Base-by-base conservation (phyloP, 1,140 invertebrate genomes). In the Sycobia sp. region DNA sequence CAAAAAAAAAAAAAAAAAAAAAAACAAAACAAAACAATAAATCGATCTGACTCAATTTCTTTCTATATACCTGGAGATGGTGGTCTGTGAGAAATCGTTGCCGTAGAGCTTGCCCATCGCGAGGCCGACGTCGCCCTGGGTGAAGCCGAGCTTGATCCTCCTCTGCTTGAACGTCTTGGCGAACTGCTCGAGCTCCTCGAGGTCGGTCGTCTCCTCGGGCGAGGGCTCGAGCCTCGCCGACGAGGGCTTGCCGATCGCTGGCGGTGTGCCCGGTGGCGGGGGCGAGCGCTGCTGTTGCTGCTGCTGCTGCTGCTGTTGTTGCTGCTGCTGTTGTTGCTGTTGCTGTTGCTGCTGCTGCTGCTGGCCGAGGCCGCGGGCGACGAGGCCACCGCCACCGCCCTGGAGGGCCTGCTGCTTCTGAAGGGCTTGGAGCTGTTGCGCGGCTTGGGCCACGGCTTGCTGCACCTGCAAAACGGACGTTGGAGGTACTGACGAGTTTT, bases 1-100 rank as follows among this genome's bases (percentile, higher is more conserved):
- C n/a, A n/a, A n/a, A n/a, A n/a, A n/a, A n/a, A n/a, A n/a, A n/a
- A n/a, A n/a, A n/a, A n/a, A n/a, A n/a, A n/a, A n/a, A n/a, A n/a
- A n/a, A n/a, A n/a, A n/a, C n/a, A n/a, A n/a, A n/a, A n/a, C n/a
- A n/a, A n/a, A n/a, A n/a, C n/a, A n/a, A n/a, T n/a, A n/a, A n/a
- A n/a, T n/a, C n/a, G n/a, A n/a, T n/a, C 29, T 32, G 29, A 32
- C 29, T 11, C 29, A 32, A 4, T 32, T n/a, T n/a, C n/a, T n/a
- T n/a, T n/a, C n/a, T n/a, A n/a, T n/a, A n/a, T 29, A 81, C 80
- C 80, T 86, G 23, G 95, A 98, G 68, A 99, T 99, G 34, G 97
- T 99, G 22, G 97, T 99, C 83, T 99, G 97, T 11, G 96, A 98
- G 83, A 99, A 99, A 77, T 99, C 97, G 77, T 98, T 99, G 43